Percentiles rank a stretch among this genome's conserved stretches.
phyloP scores from a whole-genome alignment of 2,888 invertebrate species.

The Clitarchus hookeri region DNA sequence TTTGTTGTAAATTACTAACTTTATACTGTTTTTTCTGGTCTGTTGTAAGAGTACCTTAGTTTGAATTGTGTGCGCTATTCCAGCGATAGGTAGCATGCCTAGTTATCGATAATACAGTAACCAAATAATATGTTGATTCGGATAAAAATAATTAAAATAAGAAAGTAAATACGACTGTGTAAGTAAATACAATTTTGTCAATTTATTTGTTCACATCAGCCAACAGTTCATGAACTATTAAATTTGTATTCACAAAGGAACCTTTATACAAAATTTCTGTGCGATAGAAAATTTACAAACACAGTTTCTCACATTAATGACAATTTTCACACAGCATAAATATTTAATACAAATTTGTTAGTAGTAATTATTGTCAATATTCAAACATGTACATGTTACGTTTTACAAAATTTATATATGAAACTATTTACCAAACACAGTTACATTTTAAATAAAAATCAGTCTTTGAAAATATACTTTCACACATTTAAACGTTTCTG shows the following conservation, averaged over 20 bases:
- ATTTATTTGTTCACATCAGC: not conserved
- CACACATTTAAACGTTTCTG: not conserved
- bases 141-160: too few relatives aligned
- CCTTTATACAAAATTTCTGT: not conserved
- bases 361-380: not conserved
- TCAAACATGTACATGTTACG: not conserved
- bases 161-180: not conserved
- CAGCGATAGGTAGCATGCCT: too few relatives aligned
- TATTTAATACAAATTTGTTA: not conserved
- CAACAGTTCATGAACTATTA: not conserved
- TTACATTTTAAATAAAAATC: constrained; percentile 10
- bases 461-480: constrained; percentile 4
- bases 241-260: not conserved
- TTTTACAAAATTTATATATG: not conserved
- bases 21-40: too few relatives aligned
- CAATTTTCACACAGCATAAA: not conserved
- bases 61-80: too few relatives aligned
- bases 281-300: constrained; percentile 1
- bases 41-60: too few relatives aligned
- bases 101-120: too few relatives aligned
- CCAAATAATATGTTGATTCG: too few relatives aligned
- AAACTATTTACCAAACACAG: not conserved
- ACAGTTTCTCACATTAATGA: not conserved
- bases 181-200: not conserved
- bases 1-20: too few relatives aligned